phyloP scores from a whole-genome alignment of 1,140 invertebrate genomes.

The Chironomus striatipennis region DNA sequence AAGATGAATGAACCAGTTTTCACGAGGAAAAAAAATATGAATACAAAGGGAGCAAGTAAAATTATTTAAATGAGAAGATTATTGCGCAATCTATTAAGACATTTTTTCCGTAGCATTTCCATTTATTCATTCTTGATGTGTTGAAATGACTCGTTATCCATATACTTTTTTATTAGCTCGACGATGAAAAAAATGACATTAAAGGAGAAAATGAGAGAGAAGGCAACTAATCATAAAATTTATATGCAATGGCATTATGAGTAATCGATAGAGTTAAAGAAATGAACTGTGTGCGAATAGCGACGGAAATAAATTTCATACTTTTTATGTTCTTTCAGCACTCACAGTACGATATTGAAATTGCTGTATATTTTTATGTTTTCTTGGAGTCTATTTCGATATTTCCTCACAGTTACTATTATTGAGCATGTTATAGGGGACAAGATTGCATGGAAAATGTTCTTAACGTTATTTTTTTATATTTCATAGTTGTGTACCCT shows the following conservation, averaged over 20 bases:
- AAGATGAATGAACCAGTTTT: neutral
- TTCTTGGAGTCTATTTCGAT: neutral
- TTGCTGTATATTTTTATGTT: neutral
- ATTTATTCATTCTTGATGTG: neutral
- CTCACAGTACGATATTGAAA: neutral
- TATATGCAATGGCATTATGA: slow-evolving; percentile 13
- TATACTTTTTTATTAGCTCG: neutral
- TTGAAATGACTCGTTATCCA: neutral
- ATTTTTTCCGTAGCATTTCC: neutral
- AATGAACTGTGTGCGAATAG: neutral
- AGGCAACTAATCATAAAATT: neutral
- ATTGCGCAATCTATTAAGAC: slow-evolving; percentile 7
- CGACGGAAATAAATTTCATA: neutral
- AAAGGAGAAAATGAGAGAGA: neutral
- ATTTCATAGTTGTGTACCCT: too few relatives aligned
- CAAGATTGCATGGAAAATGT: too few relatives aligned
- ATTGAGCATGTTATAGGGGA: too few relatives aligned
- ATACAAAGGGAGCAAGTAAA: too few relatives aligned
- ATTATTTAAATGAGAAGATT: neutral
- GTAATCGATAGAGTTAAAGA: slow-evolving; percentile 2
- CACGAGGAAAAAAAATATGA: too few relatives aligned
- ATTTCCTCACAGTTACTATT: too few relatives aligned
- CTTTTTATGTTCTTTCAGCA: neutral
- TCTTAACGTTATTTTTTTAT: too few relatives aligned
- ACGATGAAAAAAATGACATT: too few relatives aligned